Conservation (phyloP, 2,797 vertebrate genomes). For the Crypturellus tataupa region DNA sequence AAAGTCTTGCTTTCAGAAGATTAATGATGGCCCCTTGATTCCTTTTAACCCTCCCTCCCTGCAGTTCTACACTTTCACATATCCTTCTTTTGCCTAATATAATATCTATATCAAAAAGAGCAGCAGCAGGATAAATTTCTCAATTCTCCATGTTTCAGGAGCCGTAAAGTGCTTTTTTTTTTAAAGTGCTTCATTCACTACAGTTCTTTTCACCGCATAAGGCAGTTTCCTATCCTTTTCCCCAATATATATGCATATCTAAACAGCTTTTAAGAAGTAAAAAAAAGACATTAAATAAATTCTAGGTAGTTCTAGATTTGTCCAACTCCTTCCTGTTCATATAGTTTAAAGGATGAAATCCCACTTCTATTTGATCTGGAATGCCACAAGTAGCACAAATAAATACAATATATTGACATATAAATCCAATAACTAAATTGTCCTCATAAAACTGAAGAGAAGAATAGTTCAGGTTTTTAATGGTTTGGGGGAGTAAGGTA, state of each 20-base stretch:
- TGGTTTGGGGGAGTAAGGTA: not conserved
- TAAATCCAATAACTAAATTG: not conserved
- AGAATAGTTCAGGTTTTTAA: not conserved
- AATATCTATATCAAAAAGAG: not conserved
- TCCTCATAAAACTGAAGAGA: not conserved
- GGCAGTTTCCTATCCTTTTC: not conserved
- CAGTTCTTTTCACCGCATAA: not conserved
- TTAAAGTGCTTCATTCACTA: no score
- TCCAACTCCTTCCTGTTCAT: not conserved
- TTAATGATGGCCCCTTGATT: slow-evolving; percentile 52
- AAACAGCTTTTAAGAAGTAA: not conserved
- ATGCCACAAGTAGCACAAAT: not conserved
- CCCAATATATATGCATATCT: not conserved
- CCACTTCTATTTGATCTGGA: not conserved
- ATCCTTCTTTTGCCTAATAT: not conserved
- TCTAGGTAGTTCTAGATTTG: not conserved
- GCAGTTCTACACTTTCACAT: slow-evolving; percentile 24
- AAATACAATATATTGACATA: not conserved
- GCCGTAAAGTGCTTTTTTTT: not conserved
- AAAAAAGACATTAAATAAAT: not conserved
- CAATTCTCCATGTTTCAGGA: not conserved
- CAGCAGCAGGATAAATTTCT: not conserved
- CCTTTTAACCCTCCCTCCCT: slow-evolving; percentile 6
- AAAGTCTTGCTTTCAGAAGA: slow-evolving; percentile 66
- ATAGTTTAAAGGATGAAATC: not conserved